phyloP scores from a whole-genome alignment of 2,888 invertebrate genomes.

The Drosophila peninsularis region DNA sequence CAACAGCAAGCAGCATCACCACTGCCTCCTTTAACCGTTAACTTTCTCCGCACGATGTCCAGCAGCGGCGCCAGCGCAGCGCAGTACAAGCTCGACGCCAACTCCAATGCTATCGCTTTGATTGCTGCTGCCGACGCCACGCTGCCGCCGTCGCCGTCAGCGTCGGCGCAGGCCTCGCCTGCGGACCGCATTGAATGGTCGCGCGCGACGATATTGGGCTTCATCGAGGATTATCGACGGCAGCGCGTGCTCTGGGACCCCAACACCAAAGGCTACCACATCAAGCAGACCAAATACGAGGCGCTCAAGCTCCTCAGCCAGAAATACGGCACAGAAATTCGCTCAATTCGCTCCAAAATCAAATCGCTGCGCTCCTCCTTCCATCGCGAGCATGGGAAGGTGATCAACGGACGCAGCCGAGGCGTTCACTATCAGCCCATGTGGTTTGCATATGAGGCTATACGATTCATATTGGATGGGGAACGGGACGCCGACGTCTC shows the following conservation, averaged over 20 bases:
- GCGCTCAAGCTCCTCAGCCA: conserved; percentile 81
- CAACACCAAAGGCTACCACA: conserved; percentile 84
- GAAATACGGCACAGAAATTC: conserved; percentile 83
- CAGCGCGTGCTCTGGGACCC: conserved; percentile 84
- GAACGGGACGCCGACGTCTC: conserved; percentile 68
- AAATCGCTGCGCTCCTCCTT: conserved; percentile 83
- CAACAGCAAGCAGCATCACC: conserved; percentile 12
- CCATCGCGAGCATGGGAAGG: conserved; percentile 83
- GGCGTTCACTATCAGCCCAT: conserved; percentile 83
- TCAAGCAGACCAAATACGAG: conserved; percentile 83
- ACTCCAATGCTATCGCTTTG: conserved; percentile 65
- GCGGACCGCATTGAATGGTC: conserved; percentile 84
- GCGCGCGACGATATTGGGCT: conserved; percentile 82
- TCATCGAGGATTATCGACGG: conserved; percentile 82
- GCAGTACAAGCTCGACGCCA: conserved; percentile 68
- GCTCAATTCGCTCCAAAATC: conserved; percentile 83
- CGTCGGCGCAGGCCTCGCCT: conserved; percentile 36
- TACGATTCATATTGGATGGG: conserved; percentile 83
- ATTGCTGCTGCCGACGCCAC: conserved; percentile 56
- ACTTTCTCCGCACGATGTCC: conserved; percentile 76
- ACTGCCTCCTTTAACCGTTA: conserved; percentile 51
- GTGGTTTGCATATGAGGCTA: conserved; percentile 84
- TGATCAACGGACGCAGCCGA: conserved; percentile 81
- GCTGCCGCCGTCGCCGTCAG: conserved; percentile 48
- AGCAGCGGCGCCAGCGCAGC: conserved; percentile 66